Evolutionary conservation across 2,113 vertebrate species (phyloP).

Genomic region (Melanostigma gelatinosum): DNA sequence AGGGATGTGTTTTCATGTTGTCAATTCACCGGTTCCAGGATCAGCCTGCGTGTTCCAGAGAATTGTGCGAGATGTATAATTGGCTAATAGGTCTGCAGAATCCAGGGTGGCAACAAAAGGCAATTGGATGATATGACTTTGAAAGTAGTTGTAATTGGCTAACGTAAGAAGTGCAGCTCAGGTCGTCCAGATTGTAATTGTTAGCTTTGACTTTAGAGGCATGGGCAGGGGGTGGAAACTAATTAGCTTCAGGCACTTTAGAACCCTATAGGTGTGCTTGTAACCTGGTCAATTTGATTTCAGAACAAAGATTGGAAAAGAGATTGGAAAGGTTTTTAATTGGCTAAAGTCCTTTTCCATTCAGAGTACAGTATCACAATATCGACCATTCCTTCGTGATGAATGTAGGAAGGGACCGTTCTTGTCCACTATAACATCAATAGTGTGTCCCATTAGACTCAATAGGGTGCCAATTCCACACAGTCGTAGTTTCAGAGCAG

Average conservation of each 20-base stretch:
- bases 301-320: constrained; percentile 41
- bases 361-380: neutral
- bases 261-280: constrained; percentile 35
- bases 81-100: constrained; percentile 50
- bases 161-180: constrained; percentile 43
- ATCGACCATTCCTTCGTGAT: constrained; percentile 1
- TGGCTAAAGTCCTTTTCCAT: constrained; percentile 39
- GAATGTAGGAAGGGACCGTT: constrained; percentile 11
- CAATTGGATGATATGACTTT: constrained; percentile 62
- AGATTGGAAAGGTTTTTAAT: constrained; percentile 58
- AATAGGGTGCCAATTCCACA: neutral
- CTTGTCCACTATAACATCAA: neutral
- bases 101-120: constrained; percentile 21
- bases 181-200: constrained; percentile 40
- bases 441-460: constrained; percentile 5
- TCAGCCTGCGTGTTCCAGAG: neutral
- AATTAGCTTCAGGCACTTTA: constrained; percentile 52
- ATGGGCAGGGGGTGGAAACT: constrained; percentile 32
- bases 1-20: constrained; percentile 23
- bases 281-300: constrained; percentile 50
- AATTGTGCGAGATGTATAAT: constrained; percentile 38
- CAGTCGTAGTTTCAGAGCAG: neutral
- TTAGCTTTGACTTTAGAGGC: constrained; percentile 48
- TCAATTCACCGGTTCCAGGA: neutral
- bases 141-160: constrained; percentile 62